phyloP scores from a whole-genome alignment of 2,888 invertebrate genomes.

The Leptogaster cylindrica region DNA sequence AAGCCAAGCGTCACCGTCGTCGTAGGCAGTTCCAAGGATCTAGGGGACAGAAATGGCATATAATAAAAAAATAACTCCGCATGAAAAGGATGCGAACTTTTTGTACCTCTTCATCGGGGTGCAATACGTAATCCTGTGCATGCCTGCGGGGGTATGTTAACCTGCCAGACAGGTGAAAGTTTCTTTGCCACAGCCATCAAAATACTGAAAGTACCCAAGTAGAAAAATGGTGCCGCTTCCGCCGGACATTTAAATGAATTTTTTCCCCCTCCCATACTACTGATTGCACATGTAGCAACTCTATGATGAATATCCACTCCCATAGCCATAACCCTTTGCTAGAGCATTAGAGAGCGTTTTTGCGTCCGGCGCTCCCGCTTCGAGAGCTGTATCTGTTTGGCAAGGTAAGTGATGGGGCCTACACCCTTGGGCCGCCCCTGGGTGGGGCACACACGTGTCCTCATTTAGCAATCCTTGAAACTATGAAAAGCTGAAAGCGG shows the following conservation, averaged over 20 bases:
- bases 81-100: background rate
- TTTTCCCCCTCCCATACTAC: background rate
- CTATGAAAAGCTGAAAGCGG: background rate
- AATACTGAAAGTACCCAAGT: too few relatives aligned
- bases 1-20: slow-evolving; percentile 25
- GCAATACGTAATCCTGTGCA: background rate
- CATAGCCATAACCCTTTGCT: slow-evolving; percentile 19
- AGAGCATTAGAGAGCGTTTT: slow-evolving; percentile 28
- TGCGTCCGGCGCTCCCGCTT: background rate
- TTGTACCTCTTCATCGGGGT: slow-evolving; percentile 4
- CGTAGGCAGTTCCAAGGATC: slow-evolving; percentile 11
- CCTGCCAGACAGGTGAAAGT: slow-evolving; percentile 7
- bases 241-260: slow-evolving; percentile 12
- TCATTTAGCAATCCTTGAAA: background rate
- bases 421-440: background rate
- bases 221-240: background rate
- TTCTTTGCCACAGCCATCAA: slow-evolving; percentile 7
- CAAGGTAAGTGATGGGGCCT: slow-evolving; percentile 25
- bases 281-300: slow-evolving; percentile 36
- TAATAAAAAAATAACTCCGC: background rate
- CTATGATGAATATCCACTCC: slow-evolving; percentile 22
- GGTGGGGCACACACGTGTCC: slow-evolving; percentile 5
- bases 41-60: slow-evolving; percentile 5
- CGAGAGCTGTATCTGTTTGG: background rate
- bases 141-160: background rate